Evolutionary conservation across 2,797 vertebrate species (phyloP), one percentile per base, ranked within the genome.

Genomic region (Sciurus carolinensis): DNA sequence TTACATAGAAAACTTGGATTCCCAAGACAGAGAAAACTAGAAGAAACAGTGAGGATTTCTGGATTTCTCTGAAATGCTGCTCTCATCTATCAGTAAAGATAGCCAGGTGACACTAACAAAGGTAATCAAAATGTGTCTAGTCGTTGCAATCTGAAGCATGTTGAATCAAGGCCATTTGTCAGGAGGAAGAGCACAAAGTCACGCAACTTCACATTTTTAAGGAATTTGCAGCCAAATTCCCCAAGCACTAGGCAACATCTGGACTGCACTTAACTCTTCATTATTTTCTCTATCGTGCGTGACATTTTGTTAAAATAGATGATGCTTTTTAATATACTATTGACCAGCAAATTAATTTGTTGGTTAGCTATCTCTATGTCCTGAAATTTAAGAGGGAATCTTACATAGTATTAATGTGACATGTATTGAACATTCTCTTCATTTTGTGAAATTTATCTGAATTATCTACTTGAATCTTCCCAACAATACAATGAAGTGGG

Each of bases 1-100:
- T 96, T 84, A n/a, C 15, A n/a, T 79, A 62, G 69, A 90, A 95
- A 91, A 75, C 0, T 22, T 75, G 79, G 73, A 62, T 75, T 91
- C 83, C 72, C 10, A 22, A 59, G 36, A 73, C 14, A 88, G 81
- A 80, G 76, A 75, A 67, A 84, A 44, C 3, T 3, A 36, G 62
- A 92, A 76, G 71, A 82, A 92, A 69, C 24, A 0, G 69, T 14
- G 62, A 24, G 62, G 13, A 30, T 89, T 57, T 28, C 57, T 39
- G 9, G n/a, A 15, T 79, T 91, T 92, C 33, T 66, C 54, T 44
- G 44, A 76, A 57, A 67, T 81, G 76, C 71, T 62, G 7, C 26
- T 66, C 59, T 92, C 75, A 30, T 87, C 17, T 88, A 76, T 36
- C 72, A 50, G 9, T 28, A 17, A 92, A 92, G 62, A 57, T 22